These are phyloP conservation scores for Anas platyrhynchos DNA, from an alignment of 2,113 vertebrate genomes.

Conservation along the genomic window DNA sequence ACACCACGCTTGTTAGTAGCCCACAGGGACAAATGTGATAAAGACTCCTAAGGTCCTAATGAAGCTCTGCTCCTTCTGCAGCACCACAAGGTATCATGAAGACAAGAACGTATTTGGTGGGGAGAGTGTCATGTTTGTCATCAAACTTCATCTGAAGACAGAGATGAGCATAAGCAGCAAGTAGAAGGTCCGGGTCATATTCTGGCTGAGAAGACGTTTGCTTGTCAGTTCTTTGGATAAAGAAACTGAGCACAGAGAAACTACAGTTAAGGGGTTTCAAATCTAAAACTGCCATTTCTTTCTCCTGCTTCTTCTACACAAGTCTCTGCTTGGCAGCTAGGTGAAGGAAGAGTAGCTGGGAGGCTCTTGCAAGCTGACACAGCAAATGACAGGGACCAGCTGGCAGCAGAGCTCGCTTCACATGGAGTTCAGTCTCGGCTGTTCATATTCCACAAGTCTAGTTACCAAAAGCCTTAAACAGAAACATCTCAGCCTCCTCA, in stretches of 20 bases:
- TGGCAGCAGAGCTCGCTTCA: background rate
- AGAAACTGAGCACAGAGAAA: background rate
- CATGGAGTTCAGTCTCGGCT: background rate
- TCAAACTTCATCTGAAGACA: background rate
- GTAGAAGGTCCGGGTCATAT: background rate
- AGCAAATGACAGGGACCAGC: background rate
- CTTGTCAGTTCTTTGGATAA: background rate
- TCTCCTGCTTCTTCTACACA: background rate
- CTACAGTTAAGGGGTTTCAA: background rate
- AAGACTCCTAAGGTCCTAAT: background rate
- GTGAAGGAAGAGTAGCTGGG: background rate
- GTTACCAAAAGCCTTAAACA: background rate
- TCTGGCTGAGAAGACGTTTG: background rate
- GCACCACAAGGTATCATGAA: background rate
- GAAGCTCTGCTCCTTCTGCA: background rate
- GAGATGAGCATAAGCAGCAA: background rate
- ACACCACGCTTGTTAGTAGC: background rate
- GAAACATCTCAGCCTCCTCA: background rate
- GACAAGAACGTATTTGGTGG: background rate
- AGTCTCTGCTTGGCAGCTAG: background rate
- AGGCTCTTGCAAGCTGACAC: background rate
- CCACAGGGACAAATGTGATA: background rate
- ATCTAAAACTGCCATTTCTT: background rate
- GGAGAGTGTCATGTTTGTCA: rapidly evolving
- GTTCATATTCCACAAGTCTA: background rate